Evolutionary conservation across 2,113 vertebrate genomes (phyloP).

Genomic region (Chroicocephalus ridibundus): DNA sequence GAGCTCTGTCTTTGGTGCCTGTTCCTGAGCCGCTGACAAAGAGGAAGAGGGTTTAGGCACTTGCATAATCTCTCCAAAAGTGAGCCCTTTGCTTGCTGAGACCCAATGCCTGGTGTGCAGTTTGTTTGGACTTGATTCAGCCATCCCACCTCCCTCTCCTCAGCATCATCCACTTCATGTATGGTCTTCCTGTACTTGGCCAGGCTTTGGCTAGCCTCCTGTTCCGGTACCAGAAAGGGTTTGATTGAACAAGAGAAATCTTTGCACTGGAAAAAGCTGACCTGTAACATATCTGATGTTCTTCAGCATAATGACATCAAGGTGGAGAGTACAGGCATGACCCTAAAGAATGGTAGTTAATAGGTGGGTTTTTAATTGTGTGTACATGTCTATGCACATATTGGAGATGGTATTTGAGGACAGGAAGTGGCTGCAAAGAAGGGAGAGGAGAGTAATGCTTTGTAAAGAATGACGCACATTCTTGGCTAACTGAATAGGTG

Average conservation of each 20-base stretch:
- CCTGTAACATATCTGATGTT: background rate
- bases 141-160: conserved; percentile 67
- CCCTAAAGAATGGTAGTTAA: background rate
- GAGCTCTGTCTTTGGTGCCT: background rate
- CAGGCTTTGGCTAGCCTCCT: conserved; percentile 74
- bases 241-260: background rate
- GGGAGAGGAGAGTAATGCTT: background rate
- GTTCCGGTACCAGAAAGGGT: conserved; percentile 43
- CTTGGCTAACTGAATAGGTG: background rate
- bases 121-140: conserved; percentile 70
- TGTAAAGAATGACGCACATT: background rate
- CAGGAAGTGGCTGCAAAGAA: background rate
- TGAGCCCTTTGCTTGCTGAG: conserved; percentile 63
- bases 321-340: background rate
- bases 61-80: conserved; percentile 72
- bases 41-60: conserved; percentile 57
- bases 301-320: background rate
- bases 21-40: conserved; percentile 50
- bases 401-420: background rate
- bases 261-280: background rate
- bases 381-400: background rate
- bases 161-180: conserved; percentile 57
- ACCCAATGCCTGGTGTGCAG: conserved; percentile 58
- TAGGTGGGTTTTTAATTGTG: background rate
- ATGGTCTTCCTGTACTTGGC: conserved; percentile 66